Base-by-base conservation (phyloP, 2,888 invertebrate genomes). In the Agonopterix arenella region DNA sequence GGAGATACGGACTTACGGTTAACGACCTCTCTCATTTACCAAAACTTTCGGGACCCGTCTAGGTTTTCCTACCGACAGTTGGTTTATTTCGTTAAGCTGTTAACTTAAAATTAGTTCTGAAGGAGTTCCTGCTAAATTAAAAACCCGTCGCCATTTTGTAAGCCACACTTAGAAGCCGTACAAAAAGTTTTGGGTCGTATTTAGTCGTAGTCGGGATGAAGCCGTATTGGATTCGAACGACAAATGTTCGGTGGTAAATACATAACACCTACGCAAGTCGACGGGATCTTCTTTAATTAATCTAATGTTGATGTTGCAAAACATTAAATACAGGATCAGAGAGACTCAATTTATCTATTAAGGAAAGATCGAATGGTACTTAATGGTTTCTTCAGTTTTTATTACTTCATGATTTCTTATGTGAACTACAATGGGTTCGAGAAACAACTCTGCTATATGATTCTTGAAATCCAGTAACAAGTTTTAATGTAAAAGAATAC, bases 81-180 rank as follows among this genome's bases (percentile, higher is more conserved):
- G 47, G 55, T 28, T 28, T 28, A 28, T 28, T n/a, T n/a, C 40
- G n/a, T n/a, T n/a, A 40, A 40, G 40, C 40, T 40, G 40, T n/a
- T 40, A 52, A 54, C 46, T 47, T 41, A 11, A 28, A 41, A 66
- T 66, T 66, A 66, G 53, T 47, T 51, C 44, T 55, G 46, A 55
- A 53, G 54, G 18, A 28, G 36, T 46, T 38, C 57, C 60, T 56
- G 57, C 47, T 55, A 59, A 54, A 55, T 52, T 62, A 68, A 70
- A 70, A 68, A 68, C 72, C 55, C 66, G 74, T 62, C 67, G 84
- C 85, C 85, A 86, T 86, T 80, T 84, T 84, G 77, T 64, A 61
- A 59, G 64, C 59, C 68, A 64, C 68, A 70, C 71, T 74, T 62
- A 62, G 85, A 88, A 88, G 76, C 84, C 86, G 47, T 73, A 81